A percentile compares a stretch with the other conserved stretches of the same genome.
Conservation (phyloP, 2,888 invertebrate genomes). For the Stenichneumon culpator region DNA sequence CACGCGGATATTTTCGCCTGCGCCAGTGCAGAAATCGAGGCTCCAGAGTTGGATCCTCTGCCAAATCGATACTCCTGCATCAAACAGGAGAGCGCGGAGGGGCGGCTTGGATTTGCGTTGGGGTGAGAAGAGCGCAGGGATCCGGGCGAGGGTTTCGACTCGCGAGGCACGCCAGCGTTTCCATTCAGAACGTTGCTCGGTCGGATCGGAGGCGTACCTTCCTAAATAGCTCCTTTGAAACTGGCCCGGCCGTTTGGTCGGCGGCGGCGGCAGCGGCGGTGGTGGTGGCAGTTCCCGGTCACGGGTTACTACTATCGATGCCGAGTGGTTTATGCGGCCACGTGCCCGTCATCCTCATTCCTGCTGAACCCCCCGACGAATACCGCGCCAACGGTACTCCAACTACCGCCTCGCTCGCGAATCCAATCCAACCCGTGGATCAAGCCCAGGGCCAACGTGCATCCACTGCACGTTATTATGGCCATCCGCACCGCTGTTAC, state of each 20-base stretch:
- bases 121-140: conserved; percentile 30
- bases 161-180: conserved; percentile 72
- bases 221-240: conserved; percentile 78
- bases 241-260: conserved; percentile 57
- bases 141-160: conserved; percentile 32
- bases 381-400: conserved; percentile 34
- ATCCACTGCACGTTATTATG: neutral
- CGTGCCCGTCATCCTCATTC: conserved; percentile 76
- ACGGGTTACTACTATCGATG: conserved; percentile 72
- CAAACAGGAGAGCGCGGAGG: conserved; percentile 23
- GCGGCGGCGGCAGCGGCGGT: conserved; percentile 29
- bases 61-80: conserved; percentile 52
- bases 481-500: neutral
- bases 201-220: conserved; percentile 73
- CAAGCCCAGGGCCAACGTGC: conserved; percentile 25
- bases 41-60: conserved; percentile 2
- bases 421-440: conserved; percentile 52
- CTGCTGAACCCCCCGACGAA: conserved; percentile 17
- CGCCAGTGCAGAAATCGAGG: neutral
- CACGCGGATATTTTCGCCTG: neutral
- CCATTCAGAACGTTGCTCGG: conserved; percentile 74
- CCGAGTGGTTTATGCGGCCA: conserved; percentile 73
- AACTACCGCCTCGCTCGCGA: conserved; percentile 26
- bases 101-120: conserved; percentile 9
- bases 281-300: conserved; percentile 27